Percentiles rank a stretch among this genome's conserved stretches.
phyloP scores from a whole-genome alignment of 2,797 vertebrate species.

The Sebastes hopkinsi region DNA sequence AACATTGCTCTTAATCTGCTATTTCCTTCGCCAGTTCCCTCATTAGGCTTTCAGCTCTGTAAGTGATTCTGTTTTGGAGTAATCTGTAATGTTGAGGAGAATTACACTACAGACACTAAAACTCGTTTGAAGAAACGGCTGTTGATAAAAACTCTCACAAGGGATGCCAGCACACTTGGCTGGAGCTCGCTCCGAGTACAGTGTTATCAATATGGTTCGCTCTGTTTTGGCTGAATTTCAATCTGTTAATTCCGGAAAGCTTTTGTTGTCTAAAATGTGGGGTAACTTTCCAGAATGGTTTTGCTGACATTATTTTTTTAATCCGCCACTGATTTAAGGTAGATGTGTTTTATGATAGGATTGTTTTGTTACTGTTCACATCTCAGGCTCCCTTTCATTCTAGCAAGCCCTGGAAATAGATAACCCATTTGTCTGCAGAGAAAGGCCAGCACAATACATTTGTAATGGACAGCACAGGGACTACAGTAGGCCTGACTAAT shows the following conservation, averaged over 20 bases:
- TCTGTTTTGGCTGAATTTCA: conserved; percentile 31
- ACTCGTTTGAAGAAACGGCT: conserved; percentile 46
- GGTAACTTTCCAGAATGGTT: background rate
- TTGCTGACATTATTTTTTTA: background rate
- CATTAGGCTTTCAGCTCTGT: conserved; percentile 26
- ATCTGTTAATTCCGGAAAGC: conserved; percentile 23
- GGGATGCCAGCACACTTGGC: conserved; percentile 34
- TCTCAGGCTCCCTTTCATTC: background rate
- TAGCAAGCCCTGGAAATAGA: conserved; percentile 27
- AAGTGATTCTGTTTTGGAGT: conserved; percentile 30
- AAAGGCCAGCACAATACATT: conserved; percentile 15
- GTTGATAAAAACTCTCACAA: conserved; percentile 39
- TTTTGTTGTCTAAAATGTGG: conserved; percentile 2
- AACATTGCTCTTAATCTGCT: conserved; percentile 28
- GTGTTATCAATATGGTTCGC: conserved; percentile 25
- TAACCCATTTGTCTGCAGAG: conserved; percentile 30
- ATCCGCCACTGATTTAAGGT: conserved; percentile 5
- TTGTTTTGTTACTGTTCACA: conserved; percentile 16
- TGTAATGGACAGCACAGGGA: conserved; percentile 22
- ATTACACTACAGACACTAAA: conserved; percentile 29
- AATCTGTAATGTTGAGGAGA: conserved; percentile 32
- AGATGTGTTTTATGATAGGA: background rate
- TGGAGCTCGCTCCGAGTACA: background rate
- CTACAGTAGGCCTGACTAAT: conserved; percentile 42
- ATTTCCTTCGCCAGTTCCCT: conserved; percentile 31